Percentiles rank a stretch among this genome's conserved stretches.
phyloP scores from a whole-genome alignment of 2,888 invertebrate species.

The Drosophila nigricruria region DNA sequence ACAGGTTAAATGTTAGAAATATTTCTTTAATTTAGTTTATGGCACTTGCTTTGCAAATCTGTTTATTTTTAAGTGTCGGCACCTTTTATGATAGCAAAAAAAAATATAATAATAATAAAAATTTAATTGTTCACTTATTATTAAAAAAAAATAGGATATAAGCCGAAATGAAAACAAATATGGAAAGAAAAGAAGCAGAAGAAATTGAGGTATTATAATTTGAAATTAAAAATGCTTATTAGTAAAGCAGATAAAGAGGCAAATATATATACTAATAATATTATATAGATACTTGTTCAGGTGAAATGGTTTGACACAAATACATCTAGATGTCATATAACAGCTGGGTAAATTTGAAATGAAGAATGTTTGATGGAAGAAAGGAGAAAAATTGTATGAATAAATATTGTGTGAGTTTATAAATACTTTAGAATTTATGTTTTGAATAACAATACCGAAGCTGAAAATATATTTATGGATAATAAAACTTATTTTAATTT shows the following conservation, averaged over 20 bases:
- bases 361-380: neutral
- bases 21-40: conserved; percentile 14
- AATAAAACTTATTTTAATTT: no score
- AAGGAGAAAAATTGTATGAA: no score
- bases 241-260: neutral
- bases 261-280: neutral
- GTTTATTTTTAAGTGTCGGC: conserved; percentile 20
- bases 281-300: neutral
- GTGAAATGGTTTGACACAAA: neutral
- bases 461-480: neutral
- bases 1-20: conserved; percentile 8
- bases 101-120: neutral
- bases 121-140: conserved; percentile 35
- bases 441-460: neutral
- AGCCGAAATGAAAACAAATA: neutral
- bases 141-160: conserved; percentile 18
- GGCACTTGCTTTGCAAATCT: conserved; percentile 20
- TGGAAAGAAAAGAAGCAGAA: neutral
- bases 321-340: neutral
- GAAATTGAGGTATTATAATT: neutral
- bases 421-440: neutral
- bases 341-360: neutral
- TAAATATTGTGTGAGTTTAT: neutral
- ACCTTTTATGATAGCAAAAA: conserved; percentile 18
- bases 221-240: neutral